Conservation (phyloP, 2,797 vertebrate species). For the Propithecus perrieri region DNA sequence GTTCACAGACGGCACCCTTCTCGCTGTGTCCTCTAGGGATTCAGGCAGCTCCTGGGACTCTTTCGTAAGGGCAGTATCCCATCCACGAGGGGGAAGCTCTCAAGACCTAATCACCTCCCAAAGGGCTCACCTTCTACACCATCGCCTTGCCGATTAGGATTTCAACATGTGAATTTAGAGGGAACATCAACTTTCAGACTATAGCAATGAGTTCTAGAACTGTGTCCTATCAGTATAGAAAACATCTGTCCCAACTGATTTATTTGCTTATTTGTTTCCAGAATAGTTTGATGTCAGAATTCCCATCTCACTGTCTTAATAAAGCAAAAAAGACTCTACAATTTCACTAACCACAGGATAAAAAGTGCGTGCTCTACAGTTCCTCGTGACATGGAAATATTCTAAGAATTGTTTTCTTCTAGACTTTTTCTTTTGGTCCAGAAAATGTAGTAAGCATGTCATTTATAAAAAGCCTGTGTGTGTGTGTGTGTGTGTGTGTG, state of each 20-base stretch:
- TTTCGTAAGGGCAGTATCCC: neutral
- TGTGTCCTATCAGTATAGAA: neutral
- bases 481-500: neutral
- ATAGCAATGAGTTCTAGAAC: neutral
- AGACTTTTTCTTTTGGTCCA: neutral
- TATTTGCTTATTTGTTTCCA: neutral
- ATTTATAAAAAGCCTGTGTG: neutral
- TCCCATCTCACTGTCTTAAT: neutral
- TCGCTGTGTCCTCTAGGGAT: neutral
- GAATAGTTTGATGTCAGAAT: neutral
- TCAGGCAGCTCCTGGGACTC: neutral
- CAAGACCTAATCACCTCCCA: too few relatives aligned
- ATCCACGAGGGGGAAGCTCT: neutral
- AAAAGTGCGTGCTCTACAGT: rapidly evolving
- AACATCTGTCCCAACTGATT: neutral
- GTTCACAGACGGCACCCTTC: too few relatives aligned
- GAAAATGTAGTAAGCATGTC: neutral
- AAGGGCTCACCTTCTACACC: neutral
- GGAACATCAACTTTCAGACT: too few relatives aligned
- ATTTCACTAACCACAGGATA: neutral
- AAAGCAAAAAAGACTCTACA: neutral
- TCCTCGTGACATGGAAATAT: neutral
- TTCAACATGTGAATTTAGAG: neutral
- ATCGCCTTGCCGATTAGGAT: neutral
- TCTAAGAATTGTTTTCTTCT: neutral